phyloP scores from a whole-genome alignment of 2,888 invertebrate species.

The Osmoderma eremita region DNA sequence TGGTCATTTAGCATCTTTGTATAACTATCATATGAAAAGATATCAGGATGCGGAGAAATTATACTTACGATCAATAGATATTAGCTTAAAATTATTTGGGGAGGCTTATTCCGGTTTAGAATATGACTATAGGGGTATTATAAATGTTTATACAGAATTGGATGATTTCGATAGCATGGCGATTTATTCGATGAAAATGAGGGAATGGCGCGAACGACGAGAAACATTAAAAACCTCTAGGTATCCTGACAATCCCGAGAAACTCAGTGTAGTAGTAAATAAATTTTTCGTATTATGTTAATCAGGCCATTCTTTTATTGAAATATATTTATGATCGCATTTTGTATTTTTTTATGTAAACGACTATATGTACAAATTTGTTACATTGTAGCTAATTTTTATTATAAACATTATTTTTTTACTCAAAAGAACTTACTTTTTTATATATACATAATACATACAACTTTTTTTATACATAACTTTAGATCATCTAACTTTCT shows the following conservation, averaged over 20 bases:
- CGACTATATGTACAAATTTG: slow-evolving; percentile 9
- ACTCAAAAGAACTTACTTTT: neutral
- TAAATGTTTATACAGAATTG: slow-evolving; percentile 83
- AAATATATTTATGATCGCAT: slow-evolving; percentile 31
- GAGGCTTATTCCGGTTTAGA: slow-evolving; percentile 91
- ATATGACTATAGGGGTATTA: slow-evolving; percentile 92
- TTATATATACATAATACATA: neutral
- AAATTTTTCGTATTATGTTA: slow-evolving; percentile 50
- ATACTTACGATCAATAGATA: slow-evolving; percentile 87
- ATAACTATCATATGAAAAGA: slow-evolving; percentile 94
- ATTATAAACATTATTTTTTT: neutral
- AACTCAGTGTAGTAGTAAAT: slow-evolving; percentile 51
- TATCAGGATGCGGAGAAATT: slow-evolving; percentile 87
- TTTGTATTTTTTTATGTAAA: slow-evolving; percentile 24
- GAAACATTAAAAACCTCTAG: slow-evolving; percentile 62
- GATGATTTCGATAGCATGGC: slow-evolving; percentile 70
- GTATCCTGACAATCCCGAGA: slow-evolving; percentile 51
- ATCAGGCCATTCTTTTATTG: slow-evolving; percentile 16
- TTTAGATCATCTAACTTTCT: too few species aligned
- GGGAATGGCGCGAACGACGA: slow-evolving; percentile 73
- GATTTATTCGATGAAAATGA: slow-evolving; percentile 72
- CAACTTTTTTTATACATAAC: too few species aligned
- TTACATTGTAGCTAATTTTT: neutral
- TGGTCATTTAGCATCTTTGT: slow-evolving; percentile 92
- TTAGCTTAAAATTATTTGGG: slow-evolving; percentile 90